Percentiles rank a stretch among this genome's conserved stretches.
Evolutionary conservation across 2,888 invertebrate genomes (phyloP).

Genomic region (Brenthis ino): DNA sequence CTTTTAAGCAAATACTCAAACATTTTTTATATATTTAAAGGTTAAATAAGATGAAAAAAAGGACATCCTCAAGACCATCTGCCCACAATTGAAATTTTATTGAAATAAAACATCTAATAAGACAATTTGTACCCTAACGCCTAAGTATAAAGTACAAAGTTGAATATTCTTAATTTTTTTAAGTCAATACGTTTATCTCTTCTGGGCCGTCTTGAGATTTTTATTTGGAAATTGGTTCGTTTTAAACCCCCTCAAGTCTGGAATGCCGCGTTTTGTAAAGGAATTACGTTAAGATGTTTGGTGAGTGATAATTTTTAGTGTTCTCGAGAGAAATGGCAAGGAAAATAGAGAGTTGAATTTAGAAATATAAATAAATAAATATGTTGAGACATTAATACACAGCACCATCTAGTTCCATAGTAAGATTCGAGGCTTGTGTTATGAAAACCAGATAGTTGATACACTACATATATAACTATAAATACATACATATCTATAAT

Average conservation of each 20-base stretch:
- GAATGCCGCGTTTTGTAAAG: slow-evolving; percentile 23
- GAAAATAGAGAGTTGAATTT: background rate
- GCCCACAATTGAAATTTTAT: slow-evolving; percentile 33
- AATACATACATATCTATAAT: too few relatives aligned
- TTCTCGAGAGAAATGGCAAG: slow-evolving; percentile 10
- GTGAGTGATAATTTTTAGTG: slow-evolving; percentile 14
- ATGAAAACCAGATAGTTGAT: too few relatives aligned
- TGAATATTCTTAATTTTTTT: slow-evolving; percentile 8
- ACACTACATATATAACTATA: too few relatives aligned
- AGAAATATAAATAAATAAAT: too few relatives aligned
- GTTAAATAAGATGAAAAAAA: slow-evolving; percentile 22
- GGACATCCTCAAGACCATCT: slow-evolving; percentile 27
- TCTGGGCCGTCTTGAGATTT: slow-evolving; percentile 20
- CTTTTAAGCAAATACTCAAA: slow-evolving; percentile 6
- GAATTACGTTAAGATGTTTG: slow-evolving; percentile 21
- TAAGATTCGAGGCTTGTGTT: too few relatives aligned
- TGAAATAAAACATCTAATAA: slow-evolving; percentile 18
- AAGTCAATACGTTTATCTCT: slow-evolving; percentile 30
- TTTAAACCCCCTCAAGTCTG: slow-evolving; percentile 27
- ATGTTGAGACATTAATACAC: too few relatives aligned
- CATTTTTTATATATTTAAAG: slow-evolving; percentile 21
- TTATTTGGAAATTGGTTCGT: slow-evolving; percentile 38
- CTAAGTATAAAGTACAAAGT: slow-evolving; percentile 27
- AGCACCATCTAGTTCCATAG: too few relatives aligned
- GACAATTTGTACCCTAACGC: slow-evolving; percentile 17